phyloP scores from a whole-genome alignment of 2,888 invertebrate species.

The Thelaira solivaga region DNA sequence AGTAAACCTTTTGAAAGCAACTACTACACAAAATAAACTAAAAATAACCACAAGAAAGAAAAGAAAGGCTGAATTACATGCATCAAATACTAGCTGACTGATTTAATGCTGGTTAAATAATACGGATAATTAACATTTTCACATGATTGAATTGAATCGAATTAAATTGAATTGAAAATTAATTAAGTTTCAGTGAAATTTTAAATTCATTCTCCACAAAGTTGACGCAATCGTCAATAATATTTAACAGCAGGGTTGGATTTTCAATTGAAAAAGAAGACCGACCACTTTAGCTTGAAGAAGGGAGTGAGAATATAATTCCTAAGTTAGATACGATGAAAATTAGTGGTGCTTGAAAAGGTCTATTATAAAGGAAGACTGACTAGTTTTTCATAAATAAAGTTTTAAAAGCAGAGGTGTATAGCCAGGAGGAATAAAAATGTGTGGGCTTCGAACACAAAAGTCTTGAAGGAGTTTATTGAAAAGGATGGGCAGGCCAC shows the following conservation, averaged over 20 bases:
- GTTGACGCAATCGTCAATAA: neutral
- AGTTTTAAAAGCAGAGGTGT: too few species aligned
- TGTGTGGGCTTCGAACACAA: too few species aligned
- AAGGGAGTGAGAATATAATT: too few species aligned
- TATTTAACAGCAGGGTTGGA: neutral
- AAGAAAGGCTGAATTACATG: neutral
- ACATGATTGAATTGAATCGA: conserved; percentile 55
- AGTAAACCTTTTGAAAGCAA: neutral
- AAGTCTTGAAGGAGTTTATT: too few species aligned
- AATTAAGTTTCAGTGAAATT: conserved; percentile 25
- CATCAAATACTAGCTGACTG: conserved; percentile 14
- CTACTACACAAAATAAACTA: neutral
- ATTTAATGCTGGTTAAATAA: conserved; percentile 58
- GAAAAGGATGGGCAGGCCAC: too few species aligned
- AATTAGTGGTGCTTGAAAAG: too few species aligned
- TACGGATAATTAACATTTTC: conserved; percentile 60
- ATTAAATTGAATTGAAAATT: conserved; percentile 54
- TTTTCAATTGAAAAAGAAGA: too few species aligned
- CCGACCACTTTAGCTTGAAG: too few species aligned
- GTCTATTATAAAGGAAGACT: too few species aligned
- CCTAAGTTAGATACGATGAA: too few species aligned
- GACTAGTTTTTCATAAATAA: too few species aligned
- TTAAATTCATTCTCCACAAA: conserved; percentile 1
- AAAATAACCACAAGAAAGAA: neutral
- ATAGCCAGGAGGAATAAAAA: too few species aligned